Base-by-base conservation (phyloP, 2,113 vertebrate species). In the Tringa solitaria region DNA sequence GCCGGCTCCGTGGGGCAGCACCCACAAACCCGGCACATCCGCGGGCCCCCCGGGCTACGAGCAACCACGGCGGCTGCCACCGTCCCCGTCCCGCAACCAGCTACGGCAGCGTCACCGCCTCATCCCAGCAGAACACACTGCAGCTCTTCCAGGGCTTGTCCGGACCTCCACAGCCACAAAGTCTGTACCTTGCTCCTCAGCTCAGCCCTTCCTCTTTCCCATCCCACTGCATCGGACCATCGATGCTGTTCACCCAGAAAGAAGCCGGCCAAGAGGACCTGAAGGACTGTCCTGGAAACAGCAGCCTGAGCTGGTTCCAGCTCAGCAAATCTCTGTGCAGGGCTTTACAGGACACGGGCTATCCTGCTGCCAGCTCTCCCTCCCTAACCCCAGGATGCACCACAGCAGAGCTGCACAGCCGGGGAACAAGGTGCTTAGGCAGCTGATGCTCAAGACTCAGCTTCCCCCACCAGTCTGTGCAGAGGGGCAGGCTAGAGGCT, bases 101-200 rank as follows among this genome's bases (percentile, higher is more conserved):
- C 73, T 2, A 2, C 0, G n/a, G 75, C 37, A 46, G 72, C 75
- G 39, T 6, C 37, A 0, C 8, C 4, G 35, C 20, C 43, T 37
- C 51, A 0, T 14, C 10, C 48, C 30, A 3, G 39, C 14, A 1
- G 69, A 53, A 56, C 60, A 14, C 41, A 30, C 5, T 8, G 1
- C 43, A 14, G 8, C n/a, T 2, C 50, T 45, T 6, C 15, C 32
- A 12, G 54, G 53, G 64, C 54, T 74, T 21, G 54, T 13, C 69
- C 1, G 4, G 26, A 50, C 41, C 51, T 20, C 33, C 0, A 0
- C 27, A 4, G 0, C 67, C 1, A 1, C 16, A 73, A 14, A 1
- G 2, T 2, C 72, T 26, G 3, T 4, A 4, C 39, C 65, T 60
- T 5, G 53, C 22, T 32, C 43, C 65, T 28, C 39, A 30, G 65